phyloP scores from a whole-genome alignment of 2,888 invertebrate genomes.

The Pantelozetes paolii region DNA sequence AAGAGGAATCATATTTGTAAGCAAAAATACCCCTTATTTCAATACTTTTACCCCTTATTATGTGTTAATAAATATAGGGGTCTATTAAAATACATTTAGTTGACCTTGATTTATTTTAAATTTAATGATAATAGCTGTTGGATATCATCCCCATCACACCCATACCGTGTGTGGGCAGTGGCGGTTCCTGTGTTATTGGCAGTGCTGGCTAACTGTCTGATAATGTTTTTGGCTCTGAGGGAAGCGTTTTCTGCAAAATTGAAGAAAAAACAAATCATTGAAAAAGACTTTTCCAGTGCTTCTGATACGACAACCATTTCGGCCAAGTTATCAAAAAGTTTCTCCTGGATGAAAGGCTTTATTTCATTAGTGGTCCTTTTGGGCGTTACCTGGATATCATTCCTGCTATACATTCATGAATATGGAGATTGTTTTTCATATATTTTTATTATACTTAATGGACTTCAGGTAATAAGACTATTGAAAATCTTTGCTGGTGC shows the following conservation, averaged over 20 bases:
- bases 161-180: constrained; percentile 46
- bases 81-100: no score
- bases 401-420: constrained; percentile 45
- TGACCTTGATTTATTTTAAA: no score
- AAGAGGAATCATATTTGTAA: constrained; percentile 39
- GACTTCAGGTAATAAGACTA: constrained; percentile 44
- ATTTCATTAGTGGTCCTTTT: constrained; percentile 43
- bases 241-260: constrained; percentile 30
- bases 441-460: constrained; percentile 46
- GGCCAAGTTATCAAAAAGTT: constrained; percentile 5
- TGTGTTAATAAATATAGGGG: not conserved
- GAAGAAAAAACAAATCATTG: constrained; percentile 4
- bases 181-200: constrained; percentile 45
- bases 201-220: constrained; percentile 40
- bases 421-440: constrained; percentile 43
- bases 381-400: constrained; percentile 47
- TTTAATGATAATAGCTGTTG: constrained; percentile 47
- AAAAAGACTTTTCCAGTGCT: not conserved
- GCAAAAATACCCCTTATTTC: no score
- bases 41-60: not conserved
- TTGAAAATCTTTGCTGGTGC: no score
- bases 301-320: not conserved
- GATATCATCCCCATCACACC: constrained; percentile 44
- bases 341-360: constrained; percentile 44
- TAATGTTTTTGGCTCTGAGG: constrained; percentile 32